These are phyloP conservation scores for Catocala fraxini DNA, from an alignment of 2,888 invertebrate genomes.

Conservation along the genomic window DNA sequence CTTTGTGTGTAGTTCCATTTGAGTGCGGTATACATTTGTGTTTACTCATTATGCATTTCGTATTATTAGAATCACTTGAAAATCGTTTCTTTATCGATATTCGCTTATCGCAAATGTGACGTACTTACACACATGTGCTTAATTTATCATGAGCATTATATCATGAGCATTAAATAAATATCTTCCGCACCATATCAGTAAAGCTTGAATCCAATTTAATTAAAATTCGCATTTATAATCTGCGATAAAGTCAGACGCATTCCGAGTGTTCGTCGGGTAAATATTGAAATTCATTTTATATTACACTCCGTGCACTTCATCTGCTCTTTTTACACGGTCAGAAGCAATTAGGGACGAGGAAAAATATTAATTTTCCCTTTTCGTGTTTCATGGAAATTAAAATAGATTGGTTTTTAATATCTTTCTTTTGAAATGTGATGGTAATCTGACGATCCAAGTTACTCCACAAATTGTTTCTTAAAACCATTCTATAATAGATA, in stretches of 20 bases:
- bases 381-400: slow-evolving; percentile 57
- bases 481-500: slow-evolving; percentile 14
- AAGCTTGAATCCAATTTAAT: slow-evolving; percentile 20
- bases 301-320: slow-evolving; percentile 39
- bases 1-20: too few species aligned
- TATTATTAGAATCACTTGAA: too few species aligned
- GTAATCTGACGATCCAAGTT: slow-evolving; percentile 29
- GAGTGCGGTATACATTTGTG: too few species aligned
- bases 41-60: too few species aligned
- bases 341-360: slow-evolving; percentile 58
- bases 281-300: slow-evolving; percentile 44
- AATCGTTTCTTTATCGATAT: not conserved
- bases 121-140: not conserved
- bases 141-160: not conserved
- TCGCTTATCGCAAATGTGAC: not conserved
- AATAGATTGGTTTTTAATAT: slow-evolving; percentile 57
- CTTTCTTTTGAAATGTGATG: slow-evolving; percentile 35
- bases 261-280: slow-evolving; percentile 28
- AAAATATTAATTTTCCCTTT: slow-evolving; percentile 54
- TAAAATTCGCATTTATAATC: slow-evolving; percentile 24
- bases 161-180: not conserved
- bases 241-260: slow-evolving; percentile 17
- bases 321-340: slow-evolving; percentile 41
- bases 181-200: slow-evolving; percentile 1
- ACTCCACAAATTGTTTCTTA: slow-evolving; percentile 11